Base-by-base conservation (phyloP, 2,888 invertebrate genomes). In the Iselma pallidipennis region DNA sequence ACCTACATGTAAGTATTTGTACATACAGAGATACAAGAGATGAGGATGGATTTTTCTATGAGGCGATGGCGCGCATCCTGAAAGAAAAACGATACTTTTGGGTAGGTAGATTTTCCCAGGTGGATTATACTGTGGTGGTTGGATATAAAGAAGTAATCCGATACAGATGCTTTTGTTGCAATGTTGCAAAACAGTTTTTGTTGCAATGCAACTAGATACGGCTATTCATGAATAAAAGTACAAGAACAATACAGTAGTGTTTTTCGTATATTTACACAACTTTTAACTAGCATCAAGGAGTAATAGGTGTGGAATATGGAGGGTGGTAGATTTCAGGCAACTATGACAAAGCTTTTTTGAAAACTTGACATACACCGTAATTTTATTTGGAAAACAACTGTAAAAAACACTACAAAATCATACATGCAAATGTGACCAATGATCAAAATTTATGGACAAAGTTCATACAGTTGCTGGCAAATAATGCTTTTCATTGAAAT, bases 141-240 rank as follows among this genome's bases (percentile, higher is more conserved):
- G 42, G 23, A 53, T 54, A 50, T 55, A 28, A 48, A 9, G 29
- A 49, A 21, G 57, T 61, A 61, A 61, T 57, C 57, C 57, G 57
- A 61, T 61, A 55, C 57, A 56, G 61, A 57, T 51, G 53, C 42
- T 53, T 56, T 50, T 50, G 50, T n/a, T n/a, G n/a, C n/a, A n/a
- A n/a, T 50, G 26, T 50, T 23, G 48, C 54, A 54, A 45, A 61
- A 57, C 52, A 49, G 25, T 37, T 37, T 37, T 26, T 26, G 26
- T 26, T 37, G 29, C 29, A 29, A 12, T 37, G 37, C 1, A 7
- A 9, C 16, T 16, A 16, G 16, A 9, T n/a, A n/a, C n/a, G 16
- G 4, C 16, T 37, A 37, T 37, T 37, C 37, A 37, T 16, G 16
- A 37, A 16, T 37, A 16, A 37, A 37, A 37, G 16, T 16, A 7